Base-by-base conservation (phyloP, 2,888 invertebrate genomes). In the Aphrophora alni region DNA sequence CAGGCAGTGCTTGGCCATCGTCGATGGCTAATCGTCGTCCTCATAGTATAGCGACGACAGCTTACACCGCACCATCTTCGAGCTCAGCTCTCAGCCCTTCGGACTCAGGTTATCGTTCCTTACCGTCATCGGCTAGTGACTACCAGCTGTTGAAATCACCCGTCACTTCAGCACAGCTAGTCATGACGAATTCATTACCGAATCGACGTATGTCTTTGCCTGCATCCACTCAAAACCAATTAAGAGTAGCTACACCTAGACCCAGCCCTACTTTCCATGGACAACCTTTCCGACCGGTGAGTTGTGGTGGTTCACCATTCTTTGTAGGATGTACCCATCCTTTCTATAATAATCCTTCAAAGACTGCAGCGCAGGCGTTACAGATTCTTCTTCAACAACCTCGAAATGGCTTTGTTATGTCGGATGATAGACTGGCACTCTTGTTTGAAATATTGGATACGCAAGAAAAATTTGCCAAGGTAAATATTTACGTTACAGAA, bases 381-480 rank as follows among this genome's bases (percentile, higher is more conserved):
- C 91, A 92, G 83, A 93, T 93, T 85, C 89, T 94, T 75, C 89
- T 93, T 81, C 90, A 91, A 85, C 93, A 93, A 87, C 93, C 94
- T 17, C 89, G 94, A 82, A 94, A 94, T 87, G 94, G 94, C 26
- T 93, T 94, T 88, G 93, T 93, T 86, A 93, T 93, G 87, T 92
- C 93, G 89, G 94, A 94, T 87, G 94, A 94, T 89, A 93, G 94
- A 87, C 91, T 95, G 87, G 92, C 93, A 70, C 90, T 95, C 75
- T 94, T 95, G 89, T 93, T 95, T 87, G 95, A 95, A 87, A 95
- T 95, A 86, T 91, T 95, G 88, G 95, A 95, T 87, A 93, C 95
- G 78, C 95, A 95, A 90, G 94, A 95, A 87, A 91, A 92, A 87
- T 93, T 95, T 87, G 94, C 94, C 87, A 93, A 95, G 95, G 95